Evolutionary conservation across 2,113 vertebrate genomes (phyloP), one percentile per base, ranked within the genome.

Genomic region (Oreochromis spilurus): DNA sequence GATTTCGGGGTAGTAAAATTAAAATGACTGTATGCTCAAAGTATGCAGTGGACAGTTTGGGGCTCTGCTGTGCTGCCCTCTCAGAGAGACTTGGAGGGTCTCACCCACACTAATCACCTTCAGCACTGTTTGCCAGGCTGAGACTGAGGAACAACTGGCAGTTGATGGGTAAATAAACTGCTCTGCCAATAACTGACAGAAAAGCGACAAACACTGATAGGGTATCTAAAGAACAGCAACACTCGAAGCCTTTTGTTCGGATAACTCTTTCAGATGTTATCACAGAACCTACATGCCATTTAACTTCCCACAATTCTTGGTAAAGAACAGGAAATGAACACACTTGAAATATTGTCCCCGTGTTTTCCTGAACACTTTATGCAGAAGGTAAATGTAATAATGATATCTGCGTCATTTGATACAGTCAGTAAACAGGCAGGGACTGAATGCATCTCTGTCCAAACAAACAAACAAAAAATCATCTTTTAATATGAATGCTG

Each of bases 101-200:
- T 91, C 91, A 82, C 89, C 92, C 92, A 89, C 88, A 92, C 93
- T 90, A 94, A 94, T 94, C 91, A 94, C 85, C 60, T 67, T 88
- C 57, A 38, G 57, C 34, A 2, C 67, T 83, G 83, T 65, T 89
- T 84, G 85, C 89, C 82, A 57, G 77, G 83, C 75, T 88, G 87
- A 83, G 83, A 62, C 84, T 79, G 62, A 82, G 83, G 82, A 93
- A 82, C 48, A 45, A 54, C 55, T 86, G 57, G 82, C 67, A 70
- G 83, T 86, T 86, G 70, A 84, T 83, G 62, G 67, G 34, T 82
- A 54, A 21, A 83, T 40, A 60, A 79, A 77, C 77, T 21, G 58
- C 81, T 80, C 87, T 82, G 88, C 81, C 65, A 13, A 16, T n/a
- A 75, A 52, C 19, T 2, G 29, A 91, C 36, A 79, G 21, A 38